Conservation (phyloP, 2,797 vertebrate species). For the Taenioides sp. region DNA sequence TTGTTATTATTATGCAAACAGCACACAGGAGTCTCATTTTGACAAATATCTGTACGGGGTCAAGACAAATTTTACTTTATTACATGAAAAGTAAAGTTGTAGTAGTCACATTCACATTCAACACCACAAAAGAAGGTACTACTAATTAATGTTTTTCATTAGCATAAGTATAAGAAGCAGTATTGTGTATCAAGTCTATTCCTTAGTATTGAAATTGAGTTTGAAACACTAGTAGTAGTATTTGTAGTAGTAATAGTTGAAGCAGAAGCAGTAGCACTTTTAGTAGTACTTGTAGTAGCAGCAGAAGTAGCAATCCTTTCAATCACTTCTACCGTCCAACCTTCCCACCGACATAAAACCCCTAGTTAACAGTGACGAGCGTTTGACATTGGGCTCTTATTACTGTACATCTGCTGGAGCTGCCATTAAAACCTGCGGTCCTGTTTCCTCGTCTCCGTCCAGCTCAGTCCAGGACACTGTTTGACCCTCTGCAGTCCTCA, state of each 20-base stretch:
- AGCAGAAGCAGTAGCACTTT: background rate
- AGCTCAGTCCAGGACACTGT: conserved; percentile 35
- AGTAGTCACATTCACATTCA: too few relatives aligned
- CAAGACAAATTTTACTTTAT: too few relatives aligned
- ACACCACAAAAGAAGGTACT: too few relatives aligned
- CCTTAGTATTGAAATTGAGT: too few relatives aligned
- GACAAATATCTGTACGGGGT: too few relatives aligned
- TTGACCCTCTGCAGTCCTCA: conserved; percentile 61
- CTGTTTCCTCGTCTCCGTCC: conserved; percentile 21
- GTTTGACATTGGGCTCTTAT: background rate
- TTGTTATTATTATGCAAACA: too few relatives aligned
- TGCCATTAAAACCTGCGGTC: conserved; percentile 24
- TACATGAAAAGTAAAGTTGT: too few relatives aligned
- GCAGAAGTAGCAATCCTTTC: background rate
- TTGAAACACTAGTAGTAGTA: too few relatives aligned
- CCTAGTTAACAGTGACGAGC: background rate
- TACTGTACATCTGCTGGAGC: conserved; percentile 15
- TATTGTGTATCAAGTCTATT: too few relatives aligned
- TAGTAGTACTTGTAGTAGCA: background rate
- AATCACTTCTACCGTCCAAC: background rate
- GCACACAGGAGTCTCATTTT: too few relatives aligned
- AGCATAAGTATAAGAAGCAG: too few relatives aligned
- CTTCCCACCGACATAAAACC: background rate
- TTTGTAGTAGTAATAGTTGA: background rate
- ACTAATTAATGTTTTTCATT: too few relatives aligned